These are phyloP conservation scores for Cephalopachus bancanus DNA, from an alignment of 2,797 vertebrate genomes.

Conservation along the genomic window DNA sequence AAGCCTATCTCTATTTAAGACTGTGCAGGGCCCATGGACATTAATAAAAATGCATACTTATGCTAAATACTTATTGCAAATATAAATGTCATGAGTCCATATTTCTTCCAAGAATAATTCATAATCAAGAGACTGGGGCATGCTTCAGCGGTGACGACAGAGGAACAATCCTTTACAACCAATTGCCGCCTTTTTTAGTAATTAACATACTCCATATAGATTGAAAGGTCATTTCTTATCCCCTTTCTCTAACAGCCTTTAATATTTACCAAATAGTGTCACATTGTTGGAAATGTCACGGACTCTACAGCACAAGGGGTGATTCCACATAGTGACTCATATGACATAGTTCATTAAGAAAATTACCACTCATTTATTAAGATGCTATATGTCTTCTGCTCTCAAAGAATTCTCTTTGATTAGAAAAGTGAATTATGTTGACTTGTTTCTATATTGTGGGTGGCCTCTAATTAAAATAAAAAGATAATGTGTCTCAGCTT, in stretches of 20 bases:
- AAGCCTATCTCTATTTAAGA: conserved; percentile 9
- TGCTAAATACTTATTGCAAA: conserved; percentile 53
- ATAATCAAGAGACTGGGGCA: background rate
- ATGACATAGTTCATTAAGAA: conserved; percentile 86
- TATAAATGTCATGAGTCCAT: background rate
- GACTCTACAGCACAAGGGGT: conserved; percentile 66
- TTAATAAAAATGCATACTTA: conserved; percentile 57
- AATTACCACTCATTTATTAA: conserved; percentile 83
- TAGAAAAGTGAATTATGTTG: conserved; percentile 78
- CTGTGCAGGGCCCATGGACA: background rate
- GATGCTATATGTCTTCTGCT: conserved; percentile 70
- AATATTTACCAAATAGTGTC: conserved; percentile 85
- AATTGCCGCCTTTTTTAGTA: conserved; percentile 63
- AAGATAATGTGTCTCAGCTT: conserved; percentile 57
- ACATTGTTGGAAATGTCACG: conserved; percentile 86
- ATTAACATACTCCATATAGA: conserved; percentile 73
- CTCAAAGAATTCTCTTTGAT: conserved; percentile 78
- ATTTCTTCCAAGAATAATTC: conserved; percentile 67
- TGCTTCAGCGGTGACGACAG: conserved; percentile 5
- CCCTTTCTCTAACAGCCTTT: conserved; percentile 79
- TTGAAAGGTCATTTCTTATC: conserved; percentile 79
- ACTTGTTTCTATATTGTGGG: conserved; percentile 68
- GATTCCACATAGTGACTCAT: conserved; percentile 82
- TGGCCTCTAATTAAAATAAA: conserved; percentile 76
- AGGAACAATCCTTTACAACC: conserved; percentile 47